Evolutionary conservation across 2,797 vertebrate genomes (phyloP).

Genomic region (Labroides dimidiatus): DNA sequence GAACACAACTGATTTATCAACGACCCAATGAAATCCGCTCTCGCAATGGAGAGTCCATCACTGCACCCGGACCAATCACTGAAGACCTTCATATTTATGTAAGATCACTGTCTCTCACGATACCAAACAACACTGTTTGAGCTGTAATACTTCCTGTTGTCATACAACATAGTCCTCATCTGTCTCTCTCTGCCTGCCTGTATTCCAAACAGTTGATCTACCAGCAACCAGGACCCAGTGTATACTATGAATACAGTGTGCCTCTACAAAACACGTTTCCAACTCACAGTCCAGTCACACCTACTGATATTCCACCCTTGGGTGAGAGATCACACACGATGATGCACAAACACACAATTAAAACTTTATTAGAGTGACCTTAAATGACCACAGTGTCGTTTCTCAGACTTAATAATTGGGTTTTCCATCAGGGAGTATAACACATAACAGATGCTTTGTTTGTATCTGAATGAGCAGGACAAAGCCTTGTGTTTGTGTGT

Average conservation of each 20-base stretch:
- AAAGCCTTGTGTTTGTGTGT: background rate
- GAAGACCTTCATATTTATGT: slow-evolving; percentile 78
- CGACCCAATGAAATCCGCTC: slow-evolving; percentile 85
- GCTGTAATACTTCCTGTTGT: background rate
- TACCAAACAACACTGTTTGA: background rate
- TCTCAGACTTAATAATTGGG: slow-evolving; percentile 22
- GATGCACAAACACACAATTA: background rate
- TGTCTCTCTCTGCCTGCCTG: slow-evolving; percentile 2
- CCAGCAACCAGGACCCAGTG: slow-evolving; percentile 78
- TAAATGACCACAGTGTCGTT: slow-evolving; percentile 18
- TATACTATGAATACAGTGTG: slow-evolving; percentile 80
- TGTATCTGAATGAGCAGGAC: slow-evolving; percentile 17
- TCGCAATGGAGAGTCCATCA: slow-evolving; percentile 81
- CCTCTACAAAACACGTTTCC: slow-evolving; percentile 57
- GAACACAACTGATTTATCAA: slow-evolving; percentile 79
- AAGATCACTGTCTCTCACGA: slow-evolving; percentile 26
- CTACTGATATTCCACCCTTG: slow-evolving; percentile 52
- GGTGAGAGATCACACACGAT: slow-evolving; percentile 63
- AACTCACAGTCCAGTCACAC: slow-evolving; percentile 47
- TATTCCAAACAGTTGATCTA: slow-evolving; percentile 78
- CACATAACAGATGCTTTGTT: slow-evolving; percentile 51
- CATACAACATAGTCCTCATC: background rate
- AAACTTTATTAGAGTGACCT: slow-evolving; percentile 14
- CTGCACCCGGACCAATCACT: slow-evolving; percentile 73
- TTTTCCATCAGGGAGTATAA: slow-evolving; percentile 32